Conservation (phyloP, 2,797 vertebrate genomes). For the Trematomus bernacchii region DNA sequence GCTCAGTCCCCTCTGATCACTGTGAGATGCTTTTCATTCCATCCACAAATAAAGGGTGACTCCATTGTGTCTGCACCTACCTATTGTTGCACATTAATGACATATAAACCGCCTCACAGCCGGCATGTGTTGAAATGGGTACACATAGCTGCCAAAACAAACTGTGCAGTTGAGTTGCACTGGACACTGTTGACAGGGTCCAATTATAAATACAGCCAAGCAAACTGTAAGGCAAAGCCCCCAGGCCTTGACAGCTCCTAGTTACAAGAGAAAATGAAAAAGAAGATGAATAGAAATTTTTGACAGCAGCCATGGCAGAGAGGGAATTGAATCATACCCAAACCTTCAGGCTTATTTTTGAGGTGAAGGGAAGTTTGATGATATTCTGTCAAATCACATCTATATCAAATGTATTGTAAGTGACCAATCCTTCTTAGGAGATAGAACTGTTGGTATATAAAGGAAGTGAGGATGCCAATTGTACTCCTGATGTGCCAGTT, state of each 20-base stretch:
- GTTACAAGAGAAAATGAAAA: conserved; percentile 80
- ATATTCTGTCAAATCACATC: conserved; percentile 74
- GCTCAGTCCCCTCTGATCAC: conserved; percentile 46
- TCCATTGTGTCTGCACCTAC: conserved; percentile 49
- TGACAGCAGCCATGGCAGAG: conserved; percentile 69
- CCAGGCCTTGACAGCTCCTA: conserved; percentile 73
- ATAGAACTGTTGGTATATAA: conserved; percentile 54
- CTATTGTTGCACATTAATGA: conserved; percentile 58
- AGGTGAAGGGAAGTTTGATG: conserved; percentile 68
- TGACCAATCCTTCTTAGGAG: conserved; percentile 57
- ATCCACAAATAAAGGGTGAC: conserved; percentile 46
- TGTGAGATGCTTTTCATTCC: conserved; percentile 65
- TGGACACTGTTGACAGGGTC: conserved; percentile 79
- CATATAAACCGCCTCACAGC: conserved; percentile 63
- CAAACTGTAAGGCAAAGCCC: conserved; percentile 74
- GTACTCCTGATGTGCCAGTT: conserved; percentile 35
- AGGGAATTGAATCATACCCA: conserved; percentile 79
- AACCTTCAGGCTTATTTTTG: conserved; percentile 70
- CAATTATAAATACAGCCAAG: conserved; percentile 80
- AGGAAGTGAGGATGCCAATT: conserved; percentile 38
- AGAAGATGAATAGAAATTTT: conserved; percentile 76
- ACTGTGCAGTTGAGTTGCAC: conserved; percentile 60
- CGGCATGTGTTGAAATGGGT: conserved; percentile 76
- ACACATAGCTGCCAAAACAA: conserved; percentile 72
- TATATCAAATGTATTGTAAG: conserved; percentile 70